Conservation (phyloP, 2,113 vertebrate genomes). For the Stomatorhinus ivindoensis region DNA sequence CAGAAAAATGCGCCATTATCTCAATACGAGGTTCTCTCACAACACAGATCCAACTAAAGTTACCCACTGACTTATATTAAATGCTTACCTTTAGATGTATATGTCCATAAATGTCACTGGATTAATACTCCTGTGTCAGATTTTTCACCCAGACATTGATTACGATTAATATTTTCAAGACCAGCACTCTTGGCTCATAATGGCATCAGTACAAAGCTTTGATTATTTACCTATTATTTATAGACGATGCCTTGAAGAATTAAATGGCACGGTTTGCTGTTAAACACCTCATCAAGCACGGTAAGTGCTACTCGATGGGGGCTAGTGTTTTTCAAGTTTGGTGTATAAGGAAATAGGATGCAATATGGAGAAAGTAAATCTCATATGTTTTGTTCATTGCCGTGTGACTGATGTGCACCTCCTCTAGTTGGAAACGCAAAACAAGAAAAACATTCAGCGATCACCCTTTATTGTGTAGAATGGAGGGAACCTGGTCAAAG, state of each 20-base stretch:
- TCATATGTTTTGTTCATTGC: background rate
- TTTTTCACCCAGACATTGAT: slow-evolving; percentile 5
- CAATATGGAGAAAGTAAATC: background rate
- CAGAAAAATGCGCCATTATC: background rate
- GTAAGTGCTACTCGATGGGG: background rate
- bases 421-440: background rate
- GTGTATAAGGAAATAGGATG: background rate
- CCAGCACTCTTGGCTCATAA: background rate
- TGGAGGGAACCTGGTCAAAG: background rate
- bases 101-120: slow-evolving; percentile 40
- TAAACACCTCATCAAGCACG: background rate
- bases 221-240: background rate
- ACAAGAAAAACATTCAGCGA: background rate
- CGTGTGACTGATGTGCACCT: background rate
- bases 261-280: background rate
- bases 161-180: background rate
- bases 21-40: background rate
- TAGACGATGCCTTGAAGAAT: background rate
- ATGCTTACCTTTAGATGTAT: background rate
- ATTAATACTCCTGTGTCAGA: slow-evolving; percentile 52
- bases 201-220: background rate
- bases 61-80: background rate
- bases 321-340: background rate
- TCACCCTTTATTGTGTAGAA: background rate
- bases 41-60: background rate